Conservation (phyloP, 2,797 vertebrate genomes). For the Cryptoblepharus egeriae region DNA sequence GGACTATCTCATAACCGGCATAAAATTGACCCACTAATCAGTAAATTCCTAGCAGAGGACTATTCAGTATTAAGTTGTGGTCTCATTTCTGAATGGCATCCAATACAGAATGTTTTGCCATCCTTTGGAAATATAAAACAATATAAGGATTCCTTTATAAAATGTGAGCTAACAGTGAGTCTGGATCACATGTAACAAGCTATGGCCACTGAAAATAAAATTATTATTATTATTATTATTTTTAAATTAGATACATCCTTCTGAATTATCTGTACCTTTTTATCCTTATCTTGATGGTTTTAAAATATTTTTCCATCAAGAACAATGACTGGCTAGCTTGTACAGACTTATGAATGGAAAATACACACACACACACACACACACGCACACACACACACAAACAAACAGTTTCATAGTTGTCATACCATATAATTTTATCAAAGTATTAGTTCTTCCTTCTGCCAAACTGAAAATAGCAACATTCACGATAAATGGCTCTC, state of each 20-base stretch:
- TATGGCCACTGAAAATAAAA: neutral
- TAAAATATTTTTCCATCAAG: constrained; percentile 4
- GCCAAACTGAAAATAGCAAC: neutral
- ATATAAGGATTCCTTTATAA: neutral
- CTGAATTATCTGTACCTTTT: neutral
- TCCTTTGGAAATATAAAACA: too few relatives aligned
- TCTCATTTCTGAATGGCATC: too few relatives aligned
- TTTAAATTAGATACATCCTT: neutral
- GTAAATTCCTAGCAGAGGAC: too few relatives aligned
- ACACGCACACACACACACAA: neutral
- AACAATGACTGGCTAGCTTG: neutral
- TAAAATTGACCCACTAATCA: too few relatives aligned
- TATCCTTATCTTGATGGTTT: neutral
- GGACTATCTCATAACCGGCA: too few relatives aligned
- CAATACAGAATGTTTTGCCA: too few relatives aligned
- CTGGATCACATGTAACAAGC: neutral
- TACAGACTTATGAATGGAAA: too few relatives aligned
- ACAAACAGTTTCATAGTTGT: neutral
- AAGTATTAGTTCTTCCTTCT: neutral
- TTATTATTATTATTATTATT: too few relatives aligned
- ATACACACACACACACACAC: too few relatives aligned
- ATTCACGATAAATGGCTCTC: neutral
- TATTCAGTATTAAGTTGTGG: too few relatives aligned
- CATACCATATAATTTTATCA: constrained; percentile 21
- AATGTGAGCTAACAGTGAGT: neutral